Evolutionary conservation across 2,113 vertebrate species (phyloP).

Genomic region (Chroicocephalus ridibundus): DNA sequence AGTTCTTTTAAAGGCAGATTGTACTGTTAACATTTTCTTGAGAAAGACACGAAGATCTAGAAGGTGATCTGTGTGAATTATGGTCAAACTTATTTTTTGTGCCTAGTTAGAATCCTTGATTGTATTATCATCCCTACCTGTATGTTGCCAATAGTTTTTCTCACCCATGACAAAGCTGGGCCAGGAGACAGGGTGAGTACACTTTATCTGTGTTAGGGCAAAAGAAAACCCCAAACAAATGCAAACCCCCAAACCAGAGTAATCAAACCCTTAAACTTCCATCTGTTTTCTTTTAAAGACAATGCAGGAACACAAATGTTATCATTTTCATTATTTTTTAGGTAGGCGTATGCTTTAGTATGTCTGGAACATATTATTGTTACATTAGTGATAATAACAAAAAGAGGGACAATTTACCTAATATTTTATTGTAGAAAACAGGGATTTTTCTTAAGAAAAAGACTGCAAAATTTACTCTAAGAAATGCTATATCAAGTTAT

Average conservation of each 20-base stretch:
- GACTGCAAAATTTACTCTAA: background rate
- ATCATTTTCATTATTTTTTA: background rate
- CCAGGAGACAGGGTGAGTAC: background rate
- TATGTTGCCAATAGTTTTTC: background rate
- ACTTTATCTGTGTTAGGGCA: background rate
- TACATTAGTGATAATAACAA: background rate
- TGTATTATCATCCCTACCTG: background rate
- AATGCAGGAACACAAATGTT: background rate
- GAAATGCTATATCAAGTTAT: background rate
- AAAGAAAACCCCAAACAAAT: background rate
- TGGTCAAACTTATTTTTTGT: background rate
- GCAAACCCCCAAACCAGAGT: background rate
- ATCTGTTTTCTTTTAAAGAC: background rate
- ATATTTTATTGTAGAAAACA: background rate
- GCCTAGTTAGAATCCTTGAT: background rate
- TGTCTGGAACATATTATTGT: background rate
- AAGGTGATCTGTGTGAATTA: background rate
- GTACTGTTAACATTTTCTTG: background rate
- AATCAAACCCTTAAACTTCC: background rate
- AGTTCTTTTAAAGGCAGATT: background rate
- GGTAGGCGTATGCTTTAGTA: background rate
- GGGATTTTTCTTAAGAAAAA: background rate
- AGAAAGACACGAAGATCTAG: background rate
- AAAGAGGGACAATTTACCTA: background rate
- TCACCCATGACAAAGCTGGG: background rate